phyloP scores from a whole-genome alignment of 1,140 invertebrate genomes.

The Bactericera cockerelli region DNA sequence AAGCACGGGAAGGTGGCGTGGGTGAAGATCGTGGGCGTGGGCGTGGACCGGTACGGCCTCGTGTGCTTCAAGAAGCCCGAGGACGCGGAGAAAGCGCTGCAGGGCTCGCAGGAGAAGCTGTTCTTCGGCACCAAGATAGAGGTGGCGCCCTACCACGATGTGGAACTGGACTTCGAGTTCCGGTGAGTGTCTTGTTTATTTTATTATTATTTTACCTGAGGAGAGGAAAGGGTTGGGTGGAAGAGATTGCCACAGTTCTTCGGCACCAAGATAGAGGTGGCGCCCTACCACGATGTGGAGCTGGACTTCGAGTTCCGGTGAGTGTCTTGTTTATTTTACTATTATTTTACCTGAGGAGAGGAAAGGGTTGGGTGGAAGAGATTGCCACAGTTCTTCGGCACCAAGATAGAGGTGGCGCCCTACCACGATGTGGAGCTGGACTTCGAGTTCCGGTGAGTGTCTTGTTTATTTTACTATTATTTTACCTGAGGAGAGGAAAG shows the following conservation, averaged over 20 bases:
- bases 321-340: too few relatives aligned
- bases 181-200: constrained; percentile 28
- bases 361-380: too few relatives aligned
- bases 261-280: constrained; percentile 85
- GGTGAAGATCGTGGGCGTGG: constrained; percentile 75
- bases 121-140: constrained; percentile 94
- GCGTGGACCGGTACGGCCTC: constrained; percentile 65
- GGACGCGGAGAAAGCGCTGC: constrained; percentile 87
- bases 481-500: too few relatives aligned
- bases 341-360: too few relatives aligned
- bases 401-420: constrained; percentile 79
- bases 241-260: too few relatives aligned
- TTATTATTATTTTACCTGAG: too few relatives aligned
- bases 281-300: constrained; percentile 70
- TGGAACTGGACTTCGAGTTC: constrained; percentile 65
- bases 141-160: constrained; percentile 74
- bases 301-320: constrained; percentile 59
- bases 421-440: constrained; percentile 69
- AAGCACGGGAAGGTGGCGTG: constrained; percentile 94
- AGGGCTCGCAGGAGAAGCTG: constrained; percentile 86
- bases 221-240: too few relatives aligned
- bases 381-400: constrained; percentile 89
- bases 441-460: constrained; percentile 50
- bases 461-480: too few relatives aligned
- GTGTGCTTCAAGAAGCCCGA: constrained; percentile 93